phyloP scores from a whole-genome alignment of 2,797 vertebrate genomes.

The Sebastes wilsoni region DNA sequence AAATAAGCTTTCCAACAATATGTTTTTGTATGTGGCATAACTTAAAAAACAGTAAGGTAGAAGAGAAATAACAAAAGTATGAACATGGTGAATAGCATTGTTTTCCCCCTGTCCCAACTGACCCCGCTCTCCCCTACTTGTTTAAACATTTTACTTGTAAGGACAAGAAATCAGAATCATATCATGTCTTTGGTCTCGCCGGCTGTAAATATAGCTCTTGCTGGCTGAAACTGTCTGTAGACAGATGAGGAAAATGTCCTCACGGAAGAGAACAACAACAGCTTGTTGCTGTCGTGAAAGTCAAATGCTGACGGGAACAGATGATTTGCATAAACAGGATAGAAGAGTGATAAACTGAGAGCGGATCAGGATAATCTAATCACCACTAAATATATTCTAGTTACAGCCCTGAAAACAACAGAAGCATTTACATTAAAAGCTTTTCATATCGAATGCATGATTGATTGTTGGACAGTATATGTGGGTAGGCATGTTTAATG shows the following conservation, averaged over 20 bases:
- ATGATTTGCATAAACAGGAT: slow-evolving; percentile 44
- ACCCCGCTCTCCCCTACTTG: no score
- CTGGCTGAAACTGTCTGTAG: neutral
- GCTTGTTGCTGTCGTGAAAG: slow-evolving; percentile 13
- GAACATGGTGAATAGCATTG: no score
- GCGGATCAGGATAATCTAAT: neutral
- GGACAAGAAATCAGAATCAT: neutral
- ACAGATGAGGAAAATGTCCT: slow-evolving; percentile 3
- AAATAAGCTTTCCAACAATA: no score
- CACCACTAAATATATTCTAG: neutral
- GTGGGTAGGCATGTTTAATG: neutral
- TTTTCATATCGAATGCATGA: neutral
- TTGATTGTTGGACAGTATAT: neutral
- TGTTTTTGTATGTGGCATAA: no score
- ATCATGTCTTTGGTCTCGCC: neutral
- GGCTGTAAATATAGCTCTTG: neutral
- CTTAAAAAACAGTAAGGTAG: no score
- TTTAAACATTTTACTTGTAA: neutral
- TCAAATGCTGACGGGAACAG: slow-evolving; percentile 46
- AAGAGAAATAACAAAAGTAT: no score
- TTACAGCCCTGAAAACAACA: neutral
- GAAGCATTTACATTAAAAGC: neutral
- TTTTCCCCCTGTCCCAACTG: no score
- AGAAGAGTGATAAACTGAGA: slow-evolving; percentile 11
- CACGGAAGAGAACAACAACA: slow-evolving; percentile 3